Evolutionary conservation across 1,140 invertebrate species (phyloP), one percentile per base, ranked within the genome.

Genomic region (Brachionus asplanchnoidis): DNA sequence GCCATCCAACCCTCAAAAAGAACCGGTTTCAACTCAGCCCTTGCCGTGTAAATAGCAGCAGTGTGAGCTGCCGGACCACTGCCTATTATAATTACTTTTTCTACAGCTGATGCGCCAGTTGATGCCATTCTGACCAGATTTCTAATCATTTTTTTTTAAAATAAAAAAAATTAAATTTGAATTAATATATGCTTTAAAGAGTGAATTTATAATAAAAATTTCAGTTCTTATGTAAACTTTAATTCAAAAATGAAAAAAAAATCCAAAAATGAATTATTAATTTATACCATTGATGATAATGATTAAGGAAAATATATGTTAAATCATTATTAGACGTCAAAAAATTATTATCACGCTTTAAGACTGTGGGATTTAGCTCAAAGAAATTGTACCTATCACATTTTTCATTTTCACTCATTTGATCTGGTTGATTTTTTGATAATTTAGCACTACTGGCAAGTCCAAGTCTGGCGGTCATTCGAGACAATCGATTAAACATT

Each of bases 81-180:
- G 11, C 78, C 78, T 20, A 80, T 66, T 65, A 80, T 80, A 11
- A 80, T 66, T 17, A 80, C 40, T 77, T 36, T 46, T 53, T 77
- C 73, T 50, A 77, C 42, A 50, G 42, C 44, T 50, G 40, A 26
- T 50, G 73, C 23, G 40, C 20, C 32, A 12, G 17, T 77, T 20
- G 73, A 77, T 28, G 73, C 73, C 73, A 77, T 77, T 77, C 73
- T 46, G 3, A 50, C 46, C 12, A 77, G 12, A 32, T 77, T 77
- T 77, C 73, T 77, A 77, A 77, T 77, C 73, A 77, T 77, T 77
- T 77, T 77, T 77, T 26, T 9, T n/a, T n/a, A n/a, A n/a, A 46
- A 50, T 53, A 77, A 7, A 50, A 77, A 73, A 73, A 73, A 9
- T 73, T 40, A 9, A 42, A 73, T 42, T 46, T 46, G 14, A 68